Evolutionary conservation across 2,113 vertebrate species (phyloP).

Genomic region (Ptilonorhynchus violaceus): DNA sequence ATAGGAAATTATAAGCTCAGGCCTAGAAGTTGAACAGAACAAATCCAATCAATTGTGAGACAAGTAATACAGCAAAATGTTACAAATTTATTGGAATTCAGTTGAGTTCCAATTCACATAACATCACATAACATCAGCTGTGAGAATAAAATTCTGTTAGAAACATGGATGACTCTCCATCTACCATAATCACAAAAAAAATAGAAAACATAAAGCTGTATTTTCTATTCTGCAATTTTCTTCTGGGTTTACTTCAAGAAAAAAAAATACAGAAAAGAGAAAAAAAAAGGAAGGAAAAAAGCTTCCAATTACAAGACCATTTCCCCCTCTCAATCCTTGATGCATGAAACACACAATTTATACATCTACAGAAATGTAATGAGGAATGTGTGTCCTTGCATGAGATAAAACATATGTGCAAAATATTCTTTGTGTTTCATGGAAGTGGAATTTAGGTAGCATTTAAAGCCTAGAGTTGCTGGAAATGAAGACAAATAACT

Average conservation of each 20-base stretch:
- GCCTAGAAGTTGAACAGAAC: slow-evolving; percentile 59
- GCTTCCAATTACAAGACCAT: background rate
- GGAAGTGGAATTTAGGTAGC: background rate
- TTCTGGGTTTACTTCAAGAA: background rate
- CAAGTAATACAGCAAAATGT: background rate
- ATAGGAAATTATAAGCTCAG: slow-evolving; percentile 67
- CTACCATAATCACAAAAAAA: background rate
- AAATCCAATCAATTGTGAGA: background rate
- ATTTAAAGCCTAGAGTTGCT: background rate
- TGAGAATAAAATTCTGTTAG: background rate
- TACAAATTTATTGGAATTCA: background rate
- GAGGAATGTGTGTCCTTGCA: background rate
- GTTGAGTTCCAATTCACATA: background rate
- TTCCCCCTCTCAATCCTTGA: background rate
- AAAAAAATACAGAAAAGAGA: background rate
- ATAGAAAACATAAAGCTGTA: background rate
- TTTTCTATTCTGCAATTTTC: background rate
- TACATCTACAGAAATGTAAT: background rate
- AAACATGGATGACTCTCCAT: background rate
- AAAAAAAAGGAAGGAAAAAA: background rate
- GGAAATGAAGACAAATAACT: background rate
- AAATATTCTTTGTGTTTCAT: background rate
- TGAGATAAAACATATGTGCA: background rate
- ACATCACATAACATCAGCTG: background rate
- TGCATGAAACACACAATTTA: background rate